Percentiles rank a stretch among this genome's conserved stretches.
phyloP scores from a whole-genome alignment of 1,140 invertebrate species.

The Drosophila pectinifera region DNA sequence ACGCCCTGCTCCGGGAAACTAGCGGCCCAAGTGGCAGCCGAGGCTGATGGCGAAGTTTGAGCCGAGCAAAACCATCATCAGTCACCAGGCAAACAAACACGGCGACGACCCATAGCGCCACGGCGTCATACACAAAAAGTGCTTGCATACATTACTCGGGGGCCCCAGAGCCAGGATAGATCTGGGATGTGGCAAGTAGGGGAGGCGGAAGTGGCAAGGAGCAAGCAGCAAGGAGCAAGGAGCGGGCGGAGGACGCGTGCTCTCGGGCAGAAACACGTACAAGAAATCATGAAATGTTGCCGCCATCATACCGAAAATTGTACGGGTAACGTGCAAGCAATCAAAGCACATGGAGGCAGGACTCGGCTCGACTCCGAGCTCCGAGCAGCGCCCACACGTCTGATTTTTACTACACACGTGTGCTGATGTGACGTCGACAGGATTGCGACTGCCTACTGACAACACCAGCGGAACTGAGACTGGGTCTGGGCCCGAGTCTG shows the following conservation, averaged over 20 bases:
- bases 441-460: slow-evolving; percentile 61
- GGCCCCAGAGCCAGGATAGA: slow-evolving; percentile 12
- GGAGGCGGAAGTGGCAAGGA: slow-evolving; percentile 3
- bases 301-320: slow-evolving; percentile 83
- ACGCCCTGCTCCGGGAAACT: slow-evolving; percentile 7
- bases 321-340: slow-evolving; percentile 83
- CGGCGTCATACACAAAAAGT: slow-evolving; percentile 51
- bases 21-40: neutral
- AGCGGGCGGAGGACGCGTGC: slow-evolving; percentile 58
- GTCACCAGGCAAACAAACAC: slow-evolving; percentile 74
- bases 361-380: slow-evolving; percentile 25
- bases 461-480: slow-evolving; percentile 32
- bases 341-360: slow-evolving; percentile 70
- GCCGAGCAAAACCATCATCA: slow-evolving; percentile 62
- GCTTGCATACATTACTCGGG: slow-evolving; percentile 59
- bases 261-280: slow-evolving; percentile 74
- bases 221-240: neutral
- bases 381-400: slow-evolving; percentile 56
- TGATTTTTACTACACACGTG: slow-evolving; percentile 83
- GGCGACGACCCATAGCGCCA: slow-evolving; percentile 30
- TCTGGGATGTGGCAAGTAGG: slow-evolving; percentile 17
- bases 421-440: slow-evolving; percentile 78
- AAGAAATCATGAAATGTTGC: slow-evolving; percentile 84
- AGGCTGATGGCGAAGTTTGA: slow-evolving; percentile 1
- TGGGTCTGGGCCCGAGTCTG: neutral